Conservation (phyloP, 2,888 invertebrate genomes). For the Thymelicus acteon region DNA sequence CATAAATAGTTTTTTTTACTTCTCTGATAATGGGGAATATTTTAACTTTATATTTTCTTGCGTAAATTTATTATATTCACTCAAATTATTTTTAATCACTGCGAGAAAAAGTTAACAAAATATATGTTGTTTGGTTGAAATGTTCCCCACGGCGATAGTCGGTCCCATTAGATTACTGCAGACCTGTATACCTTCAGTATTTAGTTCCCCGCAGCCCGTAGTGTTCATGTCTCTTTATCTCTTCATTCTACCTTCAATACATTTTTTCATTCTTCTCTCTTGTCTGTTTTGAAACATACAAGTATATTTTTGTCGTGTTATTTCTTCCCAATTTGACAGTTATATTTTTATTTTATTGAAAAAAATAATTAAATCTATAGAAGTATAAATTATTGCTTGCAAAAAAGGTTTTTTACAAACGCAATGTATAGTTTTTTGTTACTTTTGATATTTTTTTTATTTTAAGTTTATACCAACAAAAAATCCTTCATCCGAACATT, state of each 20-base stretch:
- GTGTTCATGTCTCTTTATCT: constrained; percentile 13
- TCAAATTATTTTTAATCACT: no score
- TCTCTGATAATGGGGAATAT: not conserved
- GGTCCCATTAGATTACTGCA: not conserved
- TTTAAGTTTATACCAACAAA: no score
- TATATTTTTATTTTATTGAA: not conserved
- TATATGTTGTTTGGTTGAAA: not conserved
- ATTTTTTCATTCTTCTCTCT: constrained; percentile 3
- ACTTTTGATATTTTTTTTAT: no score
- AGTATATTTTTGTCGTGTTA: not conserved
- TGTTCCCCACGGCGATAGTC: not conserved
- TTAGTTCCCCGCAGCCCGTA: constrained; percentile 13
- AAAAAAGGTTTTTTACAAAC: not conserved
- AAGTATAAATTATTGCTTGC: not conserved
- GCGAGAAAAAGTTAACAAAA: no score
- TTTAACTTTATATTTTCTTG: not conserved
- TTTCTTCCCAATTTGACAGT: not conserved
- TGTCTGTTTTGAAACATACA: not conserved
- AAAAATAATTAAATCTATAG: no score
- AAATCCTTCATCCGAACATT: no score
- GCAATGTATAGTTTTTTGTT: not conserved
- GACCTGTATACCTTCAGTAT: not conserved
- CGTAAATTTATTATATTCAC: no score
- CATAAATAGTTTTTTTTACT: not conserved
- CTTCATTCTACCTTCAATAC: constrained; percentile 5